Evolutionary conservation across 2,113 vertebrate genomes (phyloP).

Genomic region (Sander vitreus): DNA sequence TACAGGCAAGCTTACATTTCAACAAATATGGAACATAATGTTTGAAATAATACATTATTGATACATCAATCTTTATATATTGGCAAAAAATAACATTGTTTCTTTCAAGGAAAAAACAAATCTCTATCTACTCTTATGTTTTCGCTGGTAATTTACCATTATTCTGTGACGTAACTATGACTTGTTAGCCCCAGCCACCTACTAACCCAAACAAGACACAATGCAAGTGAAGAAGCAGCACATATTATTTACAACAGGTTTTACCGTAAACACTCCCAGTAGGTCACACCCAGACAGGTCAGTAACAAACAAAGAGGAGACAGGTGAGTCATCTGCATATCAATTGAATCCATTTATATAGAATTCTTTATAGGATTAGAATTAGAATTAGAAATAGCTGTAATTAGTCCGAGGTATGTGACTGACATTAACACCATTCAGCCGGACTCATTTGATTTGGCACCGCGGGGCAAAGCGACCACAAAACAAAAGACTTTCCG

Average conservation of each 20-base stretch:
- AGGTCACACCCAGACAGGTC: slow-evolving; percentile 9
- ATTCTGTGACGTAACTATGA: neutral
- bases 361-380: neutral
- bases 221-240: neutral
- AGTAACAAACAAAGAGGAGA: neutral
- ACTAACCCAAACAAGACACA: neutral
- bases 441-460: slow-evolving; percentile 2
- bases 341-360: neutral
- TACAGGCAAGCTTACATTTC: neutral
- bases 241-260: neutral
- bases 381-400: neutral
- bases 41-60: neutral
- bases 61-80: neutral
- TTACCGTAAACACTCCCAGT: slow-evolving; percentile 11
- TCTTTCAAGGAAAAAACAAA: neutral
- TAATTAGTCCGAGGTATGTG: slow-evolving; percentile 4
- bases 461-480: neutral
- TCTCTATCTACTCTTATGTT: neutral
- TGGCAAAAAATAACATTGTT: neutral
- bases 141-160: neutral
- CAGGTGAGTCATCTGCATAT: neutral
- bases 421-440: neutral
- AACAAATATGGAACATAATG: neutral
- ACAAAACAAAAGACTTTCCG: slow-evolving; percentile 40
- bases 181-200: neutral